A percentile compares a stretch with the other conserved stretches of the same genome.
phyloP scores from a whole-genome alignment of 1,140 invertebrate genomes.

The Potamilus streckersoni region DNA sequence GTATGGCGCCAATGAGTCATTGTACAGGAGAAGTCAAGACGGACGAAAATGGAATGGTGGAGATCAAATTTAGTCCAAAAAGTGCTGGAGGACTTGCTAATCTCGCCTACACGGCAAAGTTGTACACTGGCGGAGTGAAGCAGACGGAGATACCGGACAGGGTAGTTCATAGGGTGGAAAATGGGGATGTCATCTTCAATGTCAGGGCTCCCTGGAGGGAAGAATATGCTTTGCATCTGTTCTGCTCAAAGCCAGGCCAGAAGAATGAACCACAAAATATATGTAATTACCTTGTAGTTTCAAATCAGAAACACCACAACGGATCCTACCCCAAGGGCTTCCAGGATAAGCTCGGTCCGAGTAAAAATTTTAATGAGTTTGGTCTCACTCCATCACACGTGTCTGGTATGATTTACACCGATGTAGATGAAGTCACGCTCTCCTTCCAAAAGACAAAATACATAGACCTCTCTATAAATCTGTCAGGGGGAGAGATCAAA shows the following conservation, averaged over 20 bases:
- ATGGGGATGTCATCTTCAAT: constrained; percentile 53
- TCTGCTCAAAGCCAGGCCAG: constrained; percentile 29
- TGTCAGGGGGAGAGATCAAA: constrained; percentile 42
- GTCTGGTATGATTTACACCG: constrained; percentile 39
- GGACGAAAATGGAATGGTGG: constrained; percentile 41
- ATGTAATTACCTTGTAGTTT: constrained; percentile 54
- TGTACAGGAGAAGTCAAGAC: constrained; percentile 44
- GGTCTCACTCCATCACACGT: constrained; percentile 40
- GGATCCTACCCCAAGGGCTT: constrained; percentile 47
- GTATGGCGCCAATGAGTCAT: constrained; percentile 48
- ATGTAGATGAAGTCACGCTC: constrained; percentile 39
- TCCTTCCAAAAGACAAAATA: constrained; percentile 33
- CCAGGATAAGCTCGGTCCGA: constrained; percentile 35
- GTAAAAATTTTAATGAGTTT: constrained; percentile 24
- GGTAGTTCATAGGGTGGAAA: constrained; percentile 50
- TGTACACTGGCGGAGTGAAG: constrained; percentile 36
- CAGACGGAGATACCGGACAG: constrained; percentile 36
- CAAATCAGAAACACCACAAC: constrained; percentile 41
- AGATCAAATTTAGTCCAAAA: constrained; percentile 43
- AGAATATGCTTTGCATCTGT: constrained; percentile 50
- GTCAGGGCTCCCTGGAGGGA: constrained; percentile 47
- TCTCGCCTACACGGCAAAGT: constrained; percentile 19
- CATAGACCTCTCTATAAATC: constrained; percentile 44
- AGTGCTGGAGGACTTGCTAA: constrained; percentile 26
- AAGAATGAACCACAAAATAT: constrained; percentile 32